Evolutionary conservation across 2,113 vertebrate genomes (phyloP).

Genomic region (Lagenorhynchus albirostris): DNA sequence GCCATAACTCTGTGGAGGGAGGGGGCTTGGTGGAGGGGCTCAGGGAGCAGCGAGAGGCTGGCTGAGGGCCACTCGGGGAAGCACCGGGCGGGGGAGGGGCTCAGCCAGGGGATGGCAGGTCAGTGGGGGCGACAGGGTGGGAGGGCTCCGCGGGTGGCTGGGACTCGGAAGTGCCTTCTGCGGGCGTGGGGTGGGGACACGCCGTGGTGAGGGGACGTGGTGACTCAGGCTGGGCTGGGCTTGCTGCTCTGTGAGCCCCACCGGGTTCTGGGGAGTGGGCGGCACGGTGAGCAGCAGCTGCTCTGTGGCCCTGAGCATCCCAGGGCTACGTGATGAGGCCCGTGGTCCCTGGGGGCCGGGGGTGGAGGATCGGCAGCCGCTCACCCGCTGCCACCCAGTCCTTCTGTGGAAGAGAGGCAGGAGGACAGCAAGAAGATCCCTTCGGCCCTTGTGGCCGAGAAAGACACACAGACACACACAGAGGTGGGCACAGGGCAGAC

Average conservation of each 20-base stretch:
- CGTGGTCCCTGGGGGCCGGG: accelerated
- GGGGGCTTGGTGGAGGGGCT: no score
- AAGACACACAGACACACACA: not conserved
- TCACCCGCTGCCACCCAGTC: not conserved
- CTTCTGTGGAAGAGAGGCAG: not conserved
- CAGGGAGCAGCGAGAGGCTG: not conserved
- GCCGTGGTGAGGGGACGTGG: not conserved
- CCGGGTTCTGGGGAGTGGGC: accelerated
- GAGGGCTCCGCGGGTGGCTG: not conserved
- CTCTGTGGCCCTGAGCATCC: not conserved
- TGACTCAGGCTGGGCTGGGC: not conserved
- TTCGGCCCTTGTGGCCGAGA: not conserved
- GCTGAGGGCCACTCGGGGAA: not conserved
- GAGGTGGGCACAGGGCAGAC: not conserved
- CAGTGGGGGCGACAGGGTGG: not conserved
- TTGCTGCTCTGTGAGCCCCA: accelerated
- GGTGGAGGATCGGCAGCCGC: not conserved
- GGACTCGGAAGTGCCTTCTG: not conserved
- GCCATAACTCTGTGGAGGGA: not conserved
- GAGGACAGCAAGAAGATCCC: not conserved
- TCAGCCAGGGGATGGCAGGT: not conserved
- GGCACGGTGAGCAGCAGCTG: not conserved
- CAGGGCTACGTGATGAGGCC: not conserved
- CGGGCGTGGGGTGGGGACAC: not conserved
- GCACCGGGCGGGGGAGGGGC: not conserved